phyloP scores from a whole-genome alignment of 2,888 invertebrate genomes.

The Apodemia duryi region DNA sequence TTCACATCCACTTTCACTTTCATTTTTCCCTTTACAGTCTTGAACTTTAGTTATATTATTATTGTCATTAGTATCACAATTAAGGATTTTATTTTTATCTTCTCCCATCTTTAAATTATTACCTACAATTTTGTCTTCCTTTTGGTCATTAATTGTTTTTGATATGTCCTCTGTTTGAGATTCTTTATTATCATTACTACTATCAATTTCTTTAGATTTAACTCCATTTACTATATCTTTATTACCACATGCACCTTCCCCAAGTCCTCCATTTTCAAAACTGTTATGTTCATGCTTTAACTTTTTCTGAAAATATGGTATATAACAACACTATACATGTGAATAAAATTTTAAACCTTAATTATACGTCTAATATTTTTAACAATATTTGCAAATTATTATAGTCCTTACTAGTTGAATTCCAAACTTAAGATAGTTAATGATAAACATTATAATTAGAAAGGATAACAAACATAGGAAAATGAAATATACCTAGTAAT shows the following conservation, averaged over 20 bases:
- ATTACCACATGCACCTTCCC: background rate
- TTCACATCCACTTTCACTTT: conserved; percentile 22
- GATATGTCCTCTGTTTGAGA: background rate
- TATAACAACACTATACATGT: background rate
- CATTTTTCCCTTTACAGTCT: conserved; percentile 22
- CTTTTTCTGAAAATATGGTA: background rate
- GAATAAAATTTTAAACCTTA: too few relatives aligned
- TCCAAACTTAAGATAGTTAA: background rate
- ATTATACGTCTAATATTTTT: too few relatives aligned
- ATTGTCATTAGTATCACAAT: conserved; percentile 16
- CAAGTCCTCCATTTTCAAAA: background rate
- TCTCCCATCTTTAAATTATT: conserved; percentile 13
- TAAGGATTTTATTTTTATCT: conserved; percentile 23
- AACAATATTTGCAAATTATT: too few relatives aligned
- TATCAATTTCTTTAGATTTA: background rate
- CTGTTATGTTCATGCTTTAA: background rate
- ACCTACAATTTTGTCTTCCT: conserved; percentile 19
- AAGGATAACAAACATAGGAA: too few relatives aligned
- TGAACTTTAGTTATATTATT: conserved; percentile 13
- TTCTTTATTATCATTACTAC: conserved; percentile 7
- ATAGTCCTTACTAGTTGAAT: background rate
- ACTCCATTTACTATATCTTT: background rate
- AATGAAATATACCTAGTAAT: too few relatives aligned
- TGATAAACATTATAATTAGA: too few relatives aligned
- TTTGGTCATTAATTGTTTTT: conserved; percentile 20